Conservation (phyloP, 2,113 vertebrate genomes). For the Drymodes brunneopygia region DNA sequence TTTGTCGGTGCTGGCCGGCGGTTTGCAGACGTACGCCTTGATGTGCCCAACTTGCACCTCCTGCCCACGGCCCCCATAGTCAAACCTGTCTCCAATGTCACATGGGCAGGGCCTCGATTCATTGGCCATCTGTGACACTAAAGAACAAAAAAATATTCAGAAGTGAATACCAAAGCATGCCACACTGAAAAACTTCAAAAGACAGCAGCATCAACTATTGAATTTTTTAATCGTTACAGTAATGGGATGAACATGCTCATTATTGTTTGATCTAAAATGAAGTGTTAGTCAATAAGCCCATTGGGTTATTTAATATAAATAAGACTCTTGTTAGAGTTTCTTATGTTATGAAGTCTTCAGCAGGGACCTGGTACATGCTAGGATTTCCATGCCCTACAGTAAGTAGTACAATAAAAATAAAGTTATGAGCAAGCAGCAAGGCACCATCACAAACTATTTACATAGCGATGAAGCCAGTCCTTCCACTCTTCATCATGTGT, state of each 20-base stretch:
- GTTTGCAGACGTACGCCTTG: conserved; percentile 78
- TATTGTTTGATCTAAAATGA: neutral
- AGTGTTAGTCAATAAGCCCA: neutral
- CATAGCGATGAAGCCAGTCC: neutral
- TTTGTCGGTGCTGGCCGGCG: conserved; percentile 69
- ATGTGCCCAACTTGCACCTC: conserved; percentile 86
- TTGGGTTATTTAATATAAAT: neutral
- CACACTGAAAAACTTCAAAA: neutral
- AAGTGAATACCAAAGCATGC: neutral
- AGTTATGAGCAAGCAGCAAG: neutral
- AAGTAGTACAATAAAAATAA: neutral
- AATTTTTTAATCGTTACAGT: neutral
- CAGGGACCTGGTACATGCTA: neutral
- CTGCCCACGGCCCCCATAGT: conserved; percentile 80
- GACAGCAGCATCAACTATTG: fast-evolving
- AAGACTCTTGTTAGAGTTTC: neutral
- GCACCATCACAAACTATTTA: neutral
- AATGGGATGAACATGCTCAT: neutral
- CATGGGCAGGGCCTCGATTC: conserved; percentile 86
- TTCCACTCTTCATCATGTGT: neutral
- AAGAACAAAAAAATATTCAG: neutral
- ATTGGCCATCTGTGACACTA: conserved; percentile 81
- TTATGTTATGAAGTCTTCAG: neutral
- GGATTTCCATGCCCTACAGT: neutral
- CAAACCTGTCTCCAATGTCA: conserved; percentile 82